A percentile compares a stretch with the other conserved stretches of the same genome.
Conservation (phyloP, 2,113 vertebrate species). For the Oryzias celebensis region DNA sequence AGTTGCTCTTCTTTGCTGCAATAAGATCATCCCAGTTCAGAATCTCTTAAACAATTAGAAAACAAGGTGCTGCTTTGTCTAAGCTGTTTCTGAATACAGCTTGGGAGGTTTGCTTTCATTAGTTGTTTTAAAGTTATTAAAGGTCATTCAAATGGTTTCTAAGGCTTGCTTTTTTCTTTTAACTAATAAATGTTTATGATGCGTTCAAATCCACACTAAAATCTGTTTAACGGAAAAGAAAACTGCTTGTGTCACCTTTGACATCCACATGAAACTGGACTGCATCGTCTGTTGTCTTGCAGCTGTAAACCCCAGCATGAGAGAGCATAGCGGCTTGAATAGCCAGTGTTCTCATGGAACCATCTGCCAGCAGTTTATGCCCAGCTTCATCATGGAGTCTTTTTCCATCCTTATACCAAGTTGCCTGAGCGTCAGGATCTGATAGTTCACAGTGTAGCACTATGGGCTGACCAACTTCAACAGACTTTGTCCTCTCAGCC, state of each 20-base stretch:
- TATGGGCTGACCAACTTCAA: slow-evolving; percentile 63
- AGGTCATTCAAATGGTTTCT: too few species aligned
- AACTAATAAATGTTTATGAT: background rate
- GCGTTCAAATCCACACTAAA: background rate
- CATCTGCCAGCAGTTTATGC: slow-evolving; percentile 54
- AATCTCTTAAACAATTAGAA: too few species aligned
- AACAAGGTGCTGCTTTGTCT: too few species aligned
- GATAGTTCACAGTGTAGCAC: slow-evolving; percentile 64
- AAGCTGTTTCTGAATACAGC: too few species aligned
- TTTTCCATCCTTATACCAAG: slow-evolving; percentile 67
- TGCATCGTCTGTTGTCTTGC: slow-evolving; percentile 67
- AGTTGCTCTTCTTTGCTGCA: too few species aligned
- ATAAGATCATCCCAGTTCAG: too few species aligned
- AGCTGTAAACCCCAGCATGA: slow-evolving; percentile 69
- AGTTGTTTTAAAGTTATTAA: too few species aligned
- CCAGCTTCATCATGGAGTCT: slow-evolving; percentile 50
- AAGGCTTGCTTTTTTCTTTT: background rate
- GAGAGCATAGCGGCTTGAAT: slow-evolving; percentile 53
- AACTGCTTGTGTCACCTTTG: slow-evolving; percentile 72
- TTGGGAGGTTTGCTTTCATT: too few species aligned
- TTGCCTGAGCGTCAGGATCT: slow-evolving; percentile 56
- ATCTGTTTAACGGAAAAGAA: slow-evolving; percentile 15
- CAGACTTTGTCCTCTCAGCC: slow-evolving; percentile 63
- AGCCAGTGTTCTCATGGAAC: slow-evolving; percentile 55
- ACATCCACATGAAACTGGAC: slow-evolving; percentile 75